phyloP scores from a whole-genome alignment of 2,888 invertebrate genomes.

The Noctua comes region DNA sequence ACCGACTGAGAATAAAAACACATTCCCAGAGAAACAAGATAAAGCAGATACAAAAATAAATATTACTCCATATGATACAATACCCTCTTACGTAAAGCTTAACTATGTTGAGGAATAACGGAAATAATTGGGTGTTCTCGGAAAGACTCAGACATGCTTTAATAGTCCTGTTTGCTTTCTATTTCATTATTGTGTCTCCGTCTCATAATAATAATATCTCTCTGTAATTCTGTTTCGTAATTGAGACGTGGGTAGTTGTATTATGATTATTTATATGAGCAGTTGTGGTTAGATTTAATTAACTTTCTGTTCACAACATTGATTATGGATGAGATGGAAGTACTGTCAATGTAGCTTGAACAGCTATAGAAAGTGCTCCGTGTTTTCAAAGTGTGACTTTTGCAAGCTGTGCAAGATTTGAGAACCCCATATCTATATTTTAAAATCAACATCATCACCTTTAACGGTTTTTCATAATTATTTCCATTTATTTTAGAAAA shows the following conservation, averaged over 20 bases:
- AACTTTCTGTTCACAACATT: constrained; percentile 1
- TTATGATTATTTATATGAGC: constrained; percentile 15
- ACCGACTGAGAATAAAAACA: neutral
- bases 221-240: constrained; percentile 35
- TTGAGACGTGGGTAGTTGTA: constrained; percentile 23
- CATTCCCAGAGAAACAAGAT: constrained; percentile 11
- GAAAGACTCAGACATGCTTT: constrained; percentile 58
- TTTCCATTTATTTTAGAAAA: neutral
- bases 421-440: neutral
- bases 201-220: constrained; percentile 34
- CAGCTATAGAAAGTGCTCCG: neutral
- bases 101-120: constrained; percentile 62
- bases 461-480: neutral
- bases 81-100: constrained; percentile 54
- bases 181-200: constrained; percentile 58
- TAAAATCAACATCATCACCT: neutral
- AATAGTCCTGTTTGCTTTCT: constrained; percentile 65
- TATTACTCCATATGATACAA: constrained; percentile 46
- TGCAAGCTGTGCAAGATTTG: neutral
- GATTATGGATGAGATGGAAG: neutral
- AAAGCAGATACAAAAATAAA: constrained; percentile 27
- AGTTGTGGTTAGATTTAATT: constrained; percentile 18
- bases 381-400: neutral
- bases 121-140: constrained; percentile 69
- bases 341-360: neutral